Evolutionary conservation across 1,140 invertebrate species (phyloP), one percentile per base, ranked within the genome.

Genomic region (Lucilia sericata): DNA sequence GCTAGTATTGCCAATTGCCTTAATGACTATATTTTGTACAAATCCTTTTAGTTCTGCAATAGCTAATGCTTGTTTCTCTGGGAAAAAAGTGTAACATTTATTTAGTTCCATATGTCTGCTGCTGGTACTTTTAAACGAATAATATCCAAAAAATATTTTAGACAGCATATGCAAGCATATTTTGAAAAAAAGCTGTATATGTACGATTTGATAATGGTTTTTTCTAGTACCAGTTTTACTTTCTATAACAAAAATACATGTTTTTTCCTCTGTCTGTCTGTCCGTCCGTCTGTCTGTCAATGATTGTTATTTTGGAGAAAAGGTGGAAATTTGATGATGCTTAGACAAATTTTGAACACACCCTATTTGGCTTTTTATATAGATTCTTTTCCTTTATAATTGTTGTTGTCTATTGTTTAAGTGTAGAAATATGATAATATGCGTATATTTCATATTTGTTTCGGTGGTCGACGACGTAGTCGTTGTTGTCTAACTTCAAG

Each of bases 311-410:
- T 42, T 25, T 2, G 3, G 21, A 65, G 8, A 70, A 82, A 70
- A 82, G 51, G 82, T 82, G 82, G 82, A 82, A 82, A 82, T 82
- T 82, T 82, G 82, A 82, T 70, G 82, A 80, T 80, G 76, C 76
- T 80, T 80, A 80, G 76, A 80, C 76, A 80, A 80, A 10, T 70
- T 80, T 80, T 49, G 76, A 49, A 80, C 76, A 80, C 76, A 80
- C 76, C 76, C 76, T 49, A 80, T 80, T 80, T 80, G 76, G 76
- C 76, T 80, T 78, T 78, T 13, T 17, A 17, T 60, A n/a, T 60
- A 14, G 2, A 12, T 70, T 70, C 12, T 21, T 70, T 21, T 7
- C 12, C 8, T 9, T 17, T n/a, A n/a, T 1, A 3, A n/a, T 60
- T 60, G 13, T 60, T 76, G 74, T 76, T 80, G 76, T 70, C 65